These are phyloP conservation scores for Meta bourneti DNA, from an alignment of 2,888 invertebrate species.

Conservation along the genomic window DNA sequence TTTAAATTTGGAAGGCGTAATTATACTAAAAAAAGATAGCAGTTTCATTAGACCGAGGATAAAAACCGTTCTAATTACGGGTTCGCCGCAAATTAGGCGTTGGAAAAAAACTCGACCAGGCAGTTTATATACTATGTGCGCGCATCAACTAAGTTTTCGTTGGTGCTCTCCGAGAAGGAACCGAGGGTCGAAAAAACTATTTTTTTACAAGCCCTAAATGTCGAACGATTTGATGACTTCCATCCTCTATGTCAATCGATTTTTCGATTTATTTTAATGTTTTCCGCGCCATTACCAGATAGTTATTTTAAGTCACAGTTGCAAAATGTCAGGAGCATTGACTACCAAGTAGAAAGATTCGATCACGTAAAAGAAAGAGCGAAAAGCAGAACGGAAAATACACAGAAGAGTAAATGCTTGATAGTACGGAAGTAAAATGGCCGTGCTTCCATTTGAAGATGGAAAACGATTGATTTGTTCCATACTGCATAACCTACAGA, in stretches of 20 bases:
- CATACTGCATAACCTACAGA: neutral
- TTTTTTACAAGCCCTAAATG: constrained; percentile 43
- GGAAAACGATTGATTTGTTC: neutral
- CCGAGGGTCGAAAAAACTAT: constrained; percentile 49
- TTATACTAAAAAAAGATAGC: constrained; percentile 46
- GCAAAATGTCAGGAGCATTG: constrained; percentile 40
- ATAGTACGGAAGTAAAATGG: neutral
- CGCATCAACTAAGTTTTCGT: constrained; percentile 12
- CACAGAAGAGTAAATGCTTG: neutral
- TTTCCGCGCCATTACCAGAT: constrained; percentile 70
- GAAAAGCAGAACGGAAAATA: neutral
- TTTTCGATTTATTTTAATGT: constrained; percentile 74
- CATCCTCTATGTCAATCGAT: constrained; percentile 53
- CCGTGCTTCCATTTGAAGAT: neutral
- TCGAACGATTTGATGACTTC: constrained; percentile 59
- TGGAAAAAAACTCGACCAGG: constrained; percentile 27
- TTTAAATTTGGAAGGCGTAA: constrained; percentile 48
- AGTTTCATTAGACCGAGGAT: constrained; percentile 37
- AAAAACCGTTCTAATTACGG: constrained; percentile 41
- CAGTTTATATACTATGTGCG: constrained; percentile 22
- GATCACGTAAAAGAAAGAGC: neutral
- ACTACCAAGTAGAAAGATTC: constrained; percentile 1
- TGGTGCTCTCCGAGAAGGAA: constrained; percentile 9
- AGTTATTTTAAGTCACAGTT: constrained; percentile 68
- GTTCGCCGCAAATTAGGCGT: constrained; percentile 20